phyloP scores from a whole-genome alignment of 1,140 invertebrate genomes.

The Scaptodrosophila lebanonensis region DNA sequence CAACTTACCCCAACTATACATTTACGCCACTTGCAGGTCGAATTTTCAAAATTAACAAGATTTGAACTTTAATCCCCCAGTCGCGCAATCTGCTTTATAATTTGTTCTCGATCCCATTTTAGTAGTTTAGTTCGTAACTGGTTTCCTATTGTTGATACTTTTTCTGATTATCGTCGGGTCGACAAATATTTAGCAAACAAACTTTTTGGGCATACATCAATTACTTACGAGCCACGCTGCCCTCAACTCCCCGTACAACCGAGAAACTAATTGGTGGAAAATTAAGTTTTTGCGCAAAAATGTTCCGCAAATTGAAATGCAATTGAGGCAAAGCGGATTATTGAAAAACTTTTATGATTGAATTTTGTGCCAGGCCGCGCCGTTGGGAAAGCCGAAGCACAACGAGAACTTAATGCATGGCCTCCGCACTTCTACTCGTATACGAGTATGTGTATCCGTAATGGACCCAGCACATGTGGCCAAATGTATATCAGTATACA shows the following conservation, averaged over 20 bases:
- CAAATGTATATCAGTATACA: constrained; percentile 49
- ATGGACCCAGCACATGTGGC: constrained; percentile 47
- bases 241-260: constrained; percentile 1
- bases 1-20: too few relatives aligned
- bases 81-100: too few relatives aligned
- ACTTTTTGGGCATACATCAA: constrained; percentile 42
- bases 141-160: too few relatives aligned
- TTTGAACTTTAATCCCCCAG: too few relatives aligned
- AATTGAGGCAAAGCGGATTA: constrained; percentile 73
- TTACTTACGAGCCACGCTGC: constrained; percentile 20
- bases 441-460: constrained; percentile 21
- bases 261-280: constrained; percentile 72
- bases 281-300: constrained; percentile 71
- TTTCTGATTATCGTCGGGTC: too few relatives aligned
- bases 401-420: constrained; percentile 44
- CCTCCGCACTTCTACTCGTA: constrained; percentile 10
- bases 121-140: too few relatives aligned
- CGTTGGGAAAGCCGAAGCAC: constrained; percentile 46
- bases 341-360: constrained; percentile 74
- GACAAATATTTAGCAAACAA: not conserved
- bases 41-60: too few relatives aligned
- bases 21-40: too few relatives aligned
- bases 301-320: constrained; percentile 72
- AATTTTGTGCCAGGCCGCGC: constrained; percentile 42
- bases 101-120: too few relatives aligned